Conservation (phyloP, 2,797 vertebrate species). For the Acanthurus leucopareius region DNA sequence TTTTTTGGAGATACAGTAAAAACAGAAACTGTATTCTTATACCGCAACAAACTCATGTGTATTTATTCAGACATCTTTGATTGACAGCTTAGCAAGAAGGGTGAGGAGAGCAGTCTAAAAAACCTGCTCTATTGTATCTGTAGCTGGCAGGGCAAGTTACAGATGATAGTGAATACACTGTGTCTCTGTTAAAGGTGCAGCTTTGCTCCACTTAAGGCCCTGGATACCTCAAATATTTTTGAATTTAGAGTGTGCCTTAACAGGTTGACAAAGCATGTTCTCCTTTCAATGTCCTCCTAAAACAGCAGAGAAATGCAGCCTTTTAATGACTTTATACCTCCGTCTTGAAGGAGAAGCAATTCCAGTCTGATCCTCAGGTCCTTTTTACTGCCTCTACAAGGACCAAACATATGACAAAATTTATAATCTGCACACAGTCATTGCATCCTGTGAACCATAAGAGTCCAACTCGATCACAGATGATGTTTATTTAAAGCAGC, state of each 20-base stretch:
- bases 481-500: too few relatives aligned
- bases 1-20: neutral
- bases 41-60: neutral
- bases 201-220: neutral
- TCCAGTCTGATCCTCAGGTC: neutral
- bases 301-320: neutral
- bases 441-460: neutral
- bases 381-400: too few relatives aligned
- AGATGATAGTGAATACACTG: constrained; percentile 11
- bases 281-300: neutral
- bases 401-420: neutral
- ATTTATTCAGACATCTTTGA: constrained; percentile 20
- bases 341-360: neutral
- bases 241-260: constrained; percentile 2
- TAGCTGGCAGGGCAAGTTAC: constrained; percentile 16
- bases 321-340: neutral
- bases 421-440: neutral
- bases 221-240: neutral
- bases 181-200: constrained; percentile 13
- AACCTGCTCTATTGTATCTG: constrained; percentile 52
- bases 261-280: too few relatives aligned
- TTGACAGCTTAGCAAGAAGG: constrained; percentile 40
- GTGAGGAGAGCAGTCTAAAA: constrained; percentile 36
- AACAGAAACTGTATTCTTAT: neutral
- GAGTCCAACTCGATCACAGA: neutral